phyloP scores from a whole-genome alignment of 2,888 invertebrate genomes.

The Meiosimyza decipiens region DNA sequence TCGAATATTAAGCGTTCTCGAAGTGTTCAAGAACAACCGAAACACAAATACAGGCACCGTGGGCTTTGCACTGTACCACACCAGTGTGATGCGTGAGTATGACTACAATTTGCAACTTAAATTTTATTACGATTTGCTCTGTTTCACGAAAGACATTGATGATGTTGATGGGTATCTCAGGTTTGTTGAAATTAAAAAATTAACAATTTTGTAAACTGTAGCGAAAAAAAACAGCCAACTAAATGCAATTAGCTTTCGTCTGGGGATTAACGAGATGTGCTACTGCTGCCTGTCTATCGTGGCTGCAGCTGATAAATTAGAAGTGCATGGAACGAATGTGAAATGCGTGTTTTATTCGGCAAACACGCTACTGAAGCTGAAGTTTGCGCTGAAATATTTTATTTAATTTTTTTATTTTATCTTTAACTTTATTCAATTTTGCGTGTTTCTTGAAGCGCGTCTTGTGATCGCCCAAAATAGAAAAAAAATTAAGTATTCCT shows the following conservation, averaged over 20 bases:
- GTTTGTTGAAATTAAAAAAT: too few species aligned
- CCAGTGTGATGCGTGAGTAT: not conserved
- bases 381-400: not conserved
- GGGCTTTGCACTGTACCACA: not conserved
- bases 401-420: not conserved
- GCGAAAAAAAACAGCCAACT: not conserved
- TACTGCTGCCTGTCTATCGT: not conserved
- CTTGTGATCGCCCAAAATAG: slow-evolving; percentile 25
- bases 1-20: too few species aligned
- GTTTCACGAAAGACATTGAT: slow-evolving; percentile 14
- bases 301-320: slow-evolving; percentile 25
- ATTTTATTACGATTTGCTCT: slow-evolving; percentile 25
- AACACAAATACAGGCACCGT: too few species aligned
- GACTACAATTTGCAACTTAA: not conserved
- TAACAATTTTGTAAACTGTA: too few species aligned
- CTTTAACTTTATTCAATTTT: not conserved
- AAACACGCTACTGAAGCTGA: slow-evolving; percentile 1
- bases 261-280: slow-evolving; percentile 27
- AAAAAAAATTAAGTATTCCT: not conserved
- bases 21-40: too few species aligned
- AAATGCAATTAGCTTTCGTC: slow-evolving; percentile 11
- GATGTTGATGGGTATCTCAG: too few species aligned
- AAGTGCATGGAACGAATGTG: slow-evolving; percentile 7
- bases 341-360: slow-evolving; percentile 23
- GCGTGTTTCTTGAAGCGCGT: slow-evolving; percentile 16